A percentile compares a stretch with the other conserved stretches of the same genome.
Evolutionary conservation across 2,797 vertebrate genomes (phyloP).

Genomic region (Halcyon smyrnensis): DNA sequence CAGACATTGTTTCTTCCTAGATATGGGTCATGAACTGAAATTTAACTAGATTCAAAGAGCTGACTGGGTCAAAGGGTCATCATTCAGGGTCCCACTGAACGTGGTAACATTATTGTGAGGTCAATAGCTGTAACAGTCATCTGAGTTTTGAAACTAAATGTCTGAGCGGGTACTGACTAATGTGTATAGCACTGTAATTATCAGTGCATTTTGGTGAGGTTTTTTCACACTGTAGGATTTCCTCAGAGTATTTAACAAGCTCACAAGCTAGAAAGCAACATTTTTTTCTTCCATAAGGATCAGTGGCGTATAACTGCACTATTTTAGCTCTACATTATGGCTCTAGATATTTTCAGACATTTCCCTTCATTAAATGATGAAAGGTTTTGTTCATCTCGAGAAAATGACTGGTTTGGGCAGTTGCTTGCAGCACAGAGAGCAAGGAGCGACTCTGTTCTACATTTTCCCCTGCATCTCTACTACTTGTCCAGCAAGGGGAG

Average conservation of each 20-base stretch:
- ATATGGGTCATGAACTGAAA: neutral
- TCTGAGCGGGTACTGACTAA: neutral
- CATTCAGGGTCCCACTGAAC: neutral
- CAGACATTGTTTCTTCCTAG: neutral
- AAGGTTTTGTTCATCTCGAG: neutral
- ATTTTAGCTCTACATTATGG: neutral
- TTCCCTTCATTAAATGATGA: neutral
- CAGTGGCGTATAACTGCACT: neutral
- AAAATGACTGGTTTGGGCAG: neutral
- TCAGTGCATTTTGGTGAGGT: neutral
- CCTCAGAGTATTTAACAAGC: neutral
- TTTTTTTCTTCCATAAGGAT: neutral
- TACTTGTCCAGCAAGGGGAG: constrained; percentile 58
- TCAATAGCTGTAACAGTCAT: neutral
- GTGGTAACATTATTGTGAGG: neutral
- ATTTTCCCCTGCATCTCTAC: neutral
- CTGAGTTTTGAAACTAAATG: neutral
- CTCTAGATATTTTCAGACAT: neutral
- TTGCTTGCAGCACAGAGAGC: neutral
- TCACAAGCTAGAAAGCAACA: neutral
- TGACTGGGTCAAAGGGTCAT: neutral
- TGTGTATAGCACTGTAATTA: neutral
- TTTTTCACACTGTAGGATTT: neutral
- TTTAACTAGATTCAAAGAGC: neutral
- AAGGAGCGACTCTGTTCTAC: neutral